Evolutionary conservation across 2,113 vertebrate species (phyloP).

Genomic region (Atherinomorus stipes): DNA sequence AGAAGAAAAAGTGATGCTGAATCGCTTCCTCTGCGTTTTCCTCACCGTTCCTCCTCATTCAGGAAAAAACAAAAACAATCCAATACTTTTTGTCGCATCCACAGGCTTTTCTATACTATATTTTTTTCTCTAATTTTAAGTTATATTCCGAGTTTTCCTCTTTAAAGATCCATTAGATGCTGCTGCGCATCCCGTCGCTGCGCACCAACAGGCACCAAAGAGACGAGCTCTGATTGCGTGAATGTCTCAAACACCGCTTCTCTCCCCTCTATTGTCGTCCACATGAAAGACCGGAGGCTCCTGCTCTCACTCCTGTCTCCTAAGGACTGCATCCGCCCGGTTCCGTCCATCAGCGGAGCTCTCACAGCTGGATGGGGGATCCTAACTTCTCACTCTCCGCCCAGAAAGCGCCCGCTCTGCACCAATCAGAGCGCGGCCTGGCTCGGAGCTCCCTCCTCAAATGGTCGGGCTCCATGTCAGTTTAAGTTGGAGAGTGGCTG

Average conservation of each 20-base stretch:
- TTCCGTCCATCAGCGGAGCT: slow-evolving; percentile 83
- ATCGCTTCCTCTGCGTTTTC: neutral
- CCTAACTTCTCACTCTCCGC: slow-evolving; percentile 89
- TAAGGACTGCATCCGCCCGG: slow-evolving; percentile 63
- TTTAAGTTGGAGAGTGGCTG: neutral
- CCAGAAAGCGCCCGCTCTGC: slow-evolving; percentile 51
- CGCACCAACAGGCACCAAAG: slow-evolving; percentile 1
- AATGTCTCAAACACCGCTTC: slow-evolving; percentile 27
- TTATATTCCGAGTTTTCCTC: slow-evolving; percentile 35
- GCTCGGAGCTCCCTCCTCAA: slow-evolving; percentile 18
- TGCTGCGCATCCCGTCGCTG: slow-evolving; percentile 58
- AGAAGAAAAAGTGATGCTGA: neutral
- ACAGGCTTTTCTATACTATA: slow-evolving; percentile 33
- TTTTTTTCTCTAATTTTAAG: slow-evolving; percentile 5
- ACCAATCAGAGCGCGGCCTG: slow-evolving; percentile 75
- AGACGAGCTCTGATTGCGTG: slow-evolving; percentile 4
- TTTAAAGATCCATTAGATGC: slow-evolving; percentile 60
- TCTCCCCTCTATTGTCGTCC: slow-evolving; percentile 38
- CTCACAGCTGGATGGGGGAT: slow-evolving; percentile 92
- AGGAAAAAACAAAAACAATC: slow-evolving; percentile 18
- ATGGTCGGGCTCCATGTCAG: slow-evolving; percentile 51
- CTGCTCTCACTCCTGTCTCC: slow-evolving; percentile 55
- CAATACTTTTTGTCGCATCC: slow-evolving; percentile 67
- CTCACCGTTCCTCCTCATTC: slow-evolving; percentile 3
- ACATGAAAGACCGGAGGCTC: slow-evolving; percentile 37